These are phyloP conservation scores for Cynodonichthys magdalenae DNA, from an alignment of 2,797 vertebrate genomes.

Conservation along the genomic window DNA sequence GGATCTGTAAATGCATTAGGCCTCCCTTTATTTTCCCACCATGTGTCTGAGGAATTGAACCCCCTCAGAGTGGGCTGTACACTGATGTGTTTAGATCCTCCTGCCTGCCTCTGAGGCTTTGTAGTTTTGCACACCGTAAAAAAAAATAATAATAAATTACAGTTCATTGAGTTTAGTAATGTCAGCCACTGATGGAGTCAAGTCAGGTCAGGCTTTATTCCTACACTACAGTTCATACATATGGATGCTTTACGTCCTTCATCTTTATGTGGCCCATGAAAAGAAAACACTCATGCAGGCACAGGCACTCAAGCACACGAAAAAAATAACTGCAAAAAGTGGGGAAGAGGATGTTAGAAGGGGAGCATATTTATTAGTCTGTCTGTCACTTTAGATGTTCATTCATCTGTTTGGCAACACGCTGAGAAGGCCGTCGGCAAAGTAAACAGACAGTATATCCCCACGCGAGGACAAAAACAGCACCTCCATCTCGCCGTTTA, in stretches of 20 bases:
- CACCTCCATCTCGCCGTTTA: slow-evolving; percentile 15
- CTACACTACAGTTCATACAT: slow-evolving; percentile 40
- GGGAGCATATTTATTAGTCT: slow-evolving; percentile 30
- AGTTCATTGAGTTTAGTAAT: slow-evolving; percentile 36
- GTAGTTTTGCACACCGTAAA: slow-evolving; percentile 26
- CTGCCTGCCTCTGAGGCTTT: slow-evolving; percentile 28
- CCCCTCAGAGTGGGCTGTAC: slow-evolving; percentile 26
- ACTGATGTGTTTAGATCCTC: slow-evolving; percentile 9
- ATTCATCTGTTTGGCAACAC: slow-evolving; percentile 37
- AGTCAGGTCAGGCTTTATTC: slow-evolving; percentile 44
- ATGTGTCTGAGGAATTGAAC: slow-evolving; percentile 49
- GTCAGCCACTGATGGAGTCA: slow-evolving; percentile 28
- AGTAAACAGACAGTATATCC: slow-evolving; percentile 43
- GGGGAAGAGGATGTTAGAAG: slow-evolving; percentile 16
- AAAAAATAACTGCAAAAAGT: slow-evolving; percentile 18
- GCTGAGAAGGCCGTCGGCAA: slow-evolving; percentile 34
- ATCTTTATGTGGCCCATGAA: slow-evolving; percentile 26
- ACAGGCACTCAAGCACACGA: slow-evolving; percentile 19
- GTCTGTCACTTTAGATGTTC: slow-evolving; percentile 46
- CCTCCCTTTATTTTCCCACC: slow-evolving; percentile 33
- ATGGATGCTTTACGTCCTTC: slow-evolving; percentile 29
- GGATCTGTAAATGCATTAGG: slow-evolving; percentile 64
- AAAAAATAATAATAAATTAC: slow-evolving; percentile 9
- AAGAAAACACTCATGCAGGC: slow-evolving; percentile 22
- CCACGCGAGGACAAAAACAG: slow-evolving; percentile 23